Conservation (phyloP, 1,140 invertebrate species). For the Drosophila tani region DNA sequence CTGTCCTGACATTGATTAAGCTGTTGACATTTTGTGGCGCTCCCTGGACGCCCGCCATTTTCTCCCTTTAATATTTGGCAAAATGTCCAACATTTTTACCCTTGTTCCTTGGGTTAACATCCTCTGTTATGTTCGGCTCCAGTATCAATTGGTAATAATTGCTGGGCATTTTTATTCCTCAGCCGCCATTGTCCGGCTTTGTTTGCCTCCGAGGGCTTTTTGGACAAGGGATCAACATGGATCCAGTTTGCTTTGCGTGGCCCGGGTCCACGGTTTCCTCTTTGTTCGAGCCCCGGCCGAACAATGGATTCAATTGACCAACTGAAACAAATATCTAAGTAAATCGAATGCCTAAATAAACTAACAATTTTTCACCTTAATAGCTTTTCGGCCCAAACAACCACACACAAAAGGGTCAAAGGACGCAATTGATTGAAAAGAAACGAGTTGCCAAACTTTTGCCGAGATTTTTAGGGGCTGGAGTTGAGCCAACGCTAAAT, state of each 20-base stretch:
- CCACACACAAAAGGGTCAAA: conserved; percentile 27
- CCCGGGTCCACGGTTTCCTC: conserved; percentile 4
- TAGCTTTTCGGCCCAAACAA: conserved; percentile 20
- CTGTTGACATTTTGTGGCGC: conserved; percentile 60
- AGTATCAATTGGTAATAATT: conserved; percentile 72
- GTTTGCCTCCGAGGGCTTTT: conserved; percentile 47
- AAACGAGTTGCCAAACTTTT: conserved; percentile 29
- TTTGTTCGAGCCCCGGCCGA: conserved; percentile 13
- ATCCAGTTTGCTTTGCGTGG: conserved; percentile 25
- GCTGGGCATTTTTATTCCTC: conserved; percentile 52
- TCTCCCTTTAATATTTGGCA: conserved; percentile 24
- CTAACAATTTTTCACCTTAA: conserved; percentile 58
- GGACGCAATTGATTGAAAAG: conserved; percentile 42
- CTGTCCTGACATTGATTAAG: conserved; percentile 72
- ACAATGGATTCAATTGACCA: conserved; percentile 53
- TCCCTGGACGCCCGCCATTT: conserved; percentile 11
- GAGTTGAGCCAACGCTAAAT: neutral
- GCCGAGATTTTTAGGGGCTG: neutral
- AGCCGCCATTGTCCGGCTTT: conserved; percentile 37
- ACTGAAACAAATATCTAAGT: conserved; percentile 52
- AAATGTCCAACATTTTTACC: conserved; percentile 36
- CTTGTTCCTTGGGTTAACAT: conserved; percentile 16
- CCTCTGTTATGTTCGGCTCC: conserved; percentile 29
- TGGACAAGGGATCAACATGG: conserved; percentile 44
- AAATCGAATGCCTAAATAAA: conserved; percentile 53